Evolutionary conservation across 1,140 invertebrate species (phyloP).

Genomic region (Formica exsecta): DNA sequence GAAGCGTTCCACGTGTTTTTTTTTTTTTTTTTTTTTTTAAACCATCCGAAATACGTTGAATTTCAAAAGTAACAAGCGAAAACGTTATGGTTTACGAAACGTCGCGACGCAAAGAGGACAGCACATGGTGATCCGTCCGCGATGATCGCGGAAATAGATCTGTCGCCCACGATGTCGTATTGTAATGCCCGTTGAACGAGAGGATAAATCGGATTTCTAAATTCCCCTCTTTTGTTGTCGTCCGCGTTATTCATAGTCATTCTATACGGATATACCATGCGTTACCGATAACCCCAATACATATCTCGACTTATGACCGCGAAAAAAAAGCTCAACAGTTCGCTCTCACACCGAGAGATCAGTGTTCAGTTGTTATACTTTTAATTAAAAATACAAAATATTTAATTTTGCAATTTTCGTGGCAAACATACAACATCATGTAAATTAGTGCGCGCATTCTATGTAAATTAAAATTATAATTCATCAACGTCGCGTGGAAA

Average conservation of each 20-base stretch:
- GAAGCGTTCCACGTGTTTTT: background rate
- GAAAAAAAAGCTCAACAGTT: background rate
- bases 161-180: conserved; percentile 3
- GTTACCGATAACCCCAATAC: background rate
- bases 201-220: conserved; percentile 20
- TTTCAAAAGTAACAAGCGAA: background rate
- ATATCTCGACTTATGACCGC: background rate
- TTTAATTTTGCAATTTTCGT: background rate
- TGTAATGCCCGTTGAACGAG: background rate
- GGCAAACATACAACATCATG: background rate
- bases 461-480: conserved; percentile 1
- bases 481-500: background rate
- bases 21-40: too few species aligned
- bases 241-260: conserved; percentile 16
- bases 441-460: background rate
- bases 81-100: background rate
- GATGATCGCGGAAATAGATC: conserved; percentile 20
- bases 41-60: background rate
- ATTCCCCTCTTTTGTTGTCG: conserved; percentile 14
- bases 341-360: background rate
- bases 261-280: background rate
- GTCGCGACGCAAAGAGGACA: background rate
- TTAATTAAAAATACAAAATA: background rate
- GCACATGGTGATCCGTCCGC: background rate
- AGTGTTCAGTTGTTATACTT: background rate